Evolutionary conservation across 2,888 invertebrate genomes (phyloP), one percentile per base, ranked within the genome.

Genomic region (Gari tellinella): DNA sequence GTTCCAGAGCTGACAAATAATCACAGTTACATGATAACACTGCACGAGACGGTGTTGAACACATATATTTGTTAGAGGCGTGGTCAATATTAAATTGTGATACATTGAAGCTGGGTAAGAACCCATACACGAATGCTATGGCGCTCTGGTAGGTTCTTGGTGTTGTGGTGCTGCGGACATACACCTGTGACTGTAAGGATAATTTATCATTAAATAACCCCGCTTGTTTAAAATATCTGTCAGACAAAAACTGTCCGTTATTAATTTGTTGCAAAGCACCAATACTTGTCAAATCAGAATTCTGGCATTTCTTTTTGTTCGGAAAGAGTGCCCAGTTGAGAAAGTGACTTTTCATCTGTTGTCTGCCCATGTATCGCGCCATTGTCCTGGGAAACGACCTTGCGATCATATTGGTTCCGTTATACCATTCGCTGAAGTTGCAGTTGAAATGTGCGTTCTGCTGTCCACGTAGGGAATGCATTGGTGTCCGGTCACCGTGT

Each of bases 101-200:
- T 1, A 95, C 93, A 56, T 95, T 93, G 65, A 95, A 95, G 1
- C 93, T 92, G 2, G 95, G 94, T 41, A 96, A 92, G 75, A 97
- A 94, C 0, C 95, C 94, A 88, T 94, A 96, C 2, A 96, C 91
- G 81, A 97, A 94, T 0, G 96, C 96, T 82, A 97, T 93, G 0
- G 96, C 95, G 84, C 97, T 97, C 92, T 98, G 98, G 88, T 96
- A 97, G 19, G 98, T 98, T 85, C 99, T 94, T 0, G 97, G 92
- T 90, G 97, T 97, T 46, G 96, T 94, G 0, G 98, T 97, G 82
- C 96, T 96, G 90, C 95, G 95, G 5, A 95, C 94, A 15, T 95
- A 74, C 5, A 92, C 77, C 31, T 91, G 86, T 92, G 75, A 62
- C 8, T 45, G 93, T 83, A 83, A 87, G 88, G 81, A 75, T 31